Evolutionary conservation across 2,888 invertebrate species (phyloP), one percentile per base, ranked within the genome.

Genomic region (Germaria angustata): DNA sequence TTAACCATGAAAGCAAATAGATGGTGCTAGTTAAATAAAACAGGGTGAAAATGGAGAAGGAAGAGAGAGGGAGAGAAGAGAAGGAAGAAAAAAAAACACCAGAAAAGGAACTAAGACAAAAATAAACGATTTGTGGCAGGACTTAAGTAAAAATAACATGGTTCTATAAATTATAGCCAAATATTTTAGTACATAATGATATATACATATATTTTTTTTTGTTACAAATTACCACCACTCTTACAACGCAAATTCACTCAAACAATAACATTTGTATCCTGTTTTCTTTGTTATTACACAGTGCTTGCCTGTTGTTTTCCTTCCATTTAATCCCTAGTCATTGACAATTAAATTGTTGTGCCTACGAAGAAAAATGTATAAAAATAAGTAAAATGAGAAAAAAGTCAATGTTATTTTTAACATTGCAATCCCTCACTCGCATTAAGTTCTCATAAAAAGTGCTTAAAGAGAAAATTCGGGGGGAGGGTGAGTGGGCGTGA

Each of bases 341-440:
- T 66, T 80, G 77, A 69, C 80, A 84, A 78, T 80, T 80, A 80
- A 80, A 72, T 46, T 71, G 41, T 78, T 79, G 51, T 49, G 66
- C 61, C 68, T 63, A 72, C 65, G 59, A 28, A 46, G 41, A 51
- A 66, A 55, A 59, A 66, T 7, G 1, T 59, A 55, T n/a, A 46
- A 36, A 55, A 68, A 49, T 34, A 72, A 22, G 15, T 28, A 11
- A 53, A 75, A 59, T 17, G 20, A 68, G 20, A 36, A 49, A 65
- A 24, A 36, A 44, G 32, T 17, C 34, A 51, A 73, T 34, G 22
- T 66, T 53, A 34, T 78, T 69, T 49, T 53, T 46, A 61, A 72
- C 32, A 41, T 51, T 79, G 72, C 44, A 51, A n/a, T n/a, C 34
- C 28, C 3, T 59, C 59, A 36, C 46, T 61, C 13, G 20, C 34